Base-by-base conservation (phyloP, 1,140 invertebrate genomes). In the Onthophagus taurus region DNA sequence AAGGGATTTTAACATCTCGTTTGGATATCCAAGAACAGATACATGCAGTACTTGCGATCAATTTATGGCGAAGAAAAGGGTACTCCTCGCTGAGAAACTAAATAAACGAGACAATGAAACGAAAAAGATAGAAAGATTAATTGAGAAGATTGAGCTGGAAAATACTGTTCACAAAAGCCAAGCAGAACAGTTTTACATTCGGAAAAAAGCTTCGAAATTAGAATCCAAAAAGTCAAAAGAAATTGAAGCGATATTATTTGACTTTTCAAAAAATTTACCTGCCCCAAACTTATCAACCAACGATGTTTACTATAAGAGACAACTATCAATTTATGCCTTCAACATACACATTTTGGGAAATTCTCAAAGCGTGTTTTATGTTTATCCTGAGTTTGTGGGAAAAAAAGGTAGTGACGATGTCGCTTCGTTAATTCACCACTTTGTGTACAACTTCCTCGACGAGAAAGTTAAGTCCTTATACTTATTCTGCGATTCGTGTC, bases 271-370 rank as follows among this genome's bases (percentile, higher is more conserved):
- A 47, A 58, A 56, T 39, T 33, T 57, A 20, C 34, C 44, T 7
- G 17, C 41, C 8, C 53, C 51, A 14, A 57, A 56, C 37, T 53
- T 53, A 14, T 8, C 50, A n/a, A 57, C 52, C 8, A 59, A 55
- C 31, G 53, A 57, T 29, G 51, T 54, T 5, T 57, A 57, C 42
- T 59, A 57, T 31, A 55, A 47, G 39, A 18, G 57, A 8, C 49
- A 56, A 46, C 37, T 55, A 8, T 49, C 50, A 11, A n/a, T 52
- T 19, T 55, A 47, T 41, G 5, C 20, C 24, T 59, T 59, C 36
- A 59, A 54, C 42, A 47, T 57, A 13, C 55, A 57, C 35, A 24
- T 44, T 18, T 26, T 53, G 13, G n/a, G n/a, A n/a, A n/a, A n/a
- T n/a, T n/a, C n/a, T n/a, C n/a, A n/a, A n/a, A n/a, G n/a, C n/a